Conservation (phyloP, 2,888 invertebrate genomes). For the Chaitophorus viminalis region DNA sequence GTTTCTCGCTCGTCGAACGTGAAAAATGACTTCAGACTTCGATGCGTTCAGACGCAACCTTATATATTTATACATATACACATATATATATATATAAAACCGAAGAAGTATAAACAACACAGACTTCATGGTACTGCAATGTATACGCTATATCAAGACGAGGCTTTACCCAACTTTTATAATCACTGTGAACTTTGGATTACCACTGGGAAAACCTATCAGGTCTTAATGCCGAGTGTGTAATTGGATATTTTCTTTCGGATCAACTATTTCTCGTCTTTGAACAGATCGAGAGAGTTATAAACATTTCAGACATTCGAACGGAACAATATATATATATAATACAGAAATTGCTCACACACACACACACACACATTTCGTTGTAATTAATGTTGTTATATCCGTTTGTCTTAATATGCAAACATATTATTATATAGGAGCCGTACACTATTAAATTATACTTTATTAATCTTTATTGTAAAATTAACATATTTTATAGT, state of each 20-base stretch:
- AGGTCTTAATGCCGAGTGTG: slow-evolving; percentile 16
- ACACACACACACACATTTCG: not conserved
- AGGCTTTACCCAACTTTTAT: slow-evolving; percentile 33
- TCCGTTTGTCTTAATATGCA: no score
- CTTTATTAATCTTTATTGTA: no score
- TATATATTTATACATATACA: not conserved
- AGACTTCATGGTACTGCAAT: slow-evolving; percentile 4
- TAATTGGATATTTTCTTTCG: slow-evolving; percentile 34
- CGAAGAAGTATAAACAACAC: slow-evolving; percentile 27
- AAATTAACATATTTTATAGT: no score
- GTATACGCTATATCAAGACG: not conserved
- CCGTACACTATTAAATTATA: no score
- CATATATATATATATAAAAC: not conserved
- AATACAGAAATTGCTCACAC: not conserved
- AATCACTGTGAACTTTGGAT: slow-evolving; percentile 51
- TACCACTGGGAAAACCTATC: slow-evolving; percentile 25
- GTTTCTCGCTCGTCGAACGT: slow-evolving; percentile 6
- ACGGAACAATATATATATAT: not conserved
- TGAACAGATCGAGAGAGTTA: slow-evolving; percentile 1
- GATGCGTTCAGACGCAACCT: not conserved
- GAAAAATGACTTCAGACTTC: not conserved
- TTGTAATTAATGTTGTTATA: not conserved
- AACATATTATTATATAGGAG: no score
- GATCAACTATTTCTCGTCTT: not conserved
- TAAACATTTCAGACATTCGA: not conserved